phyloP scores from a whole-genome alignment of 2,888 invertebrate genomes.

The Cephus sareptanus region DNA sequence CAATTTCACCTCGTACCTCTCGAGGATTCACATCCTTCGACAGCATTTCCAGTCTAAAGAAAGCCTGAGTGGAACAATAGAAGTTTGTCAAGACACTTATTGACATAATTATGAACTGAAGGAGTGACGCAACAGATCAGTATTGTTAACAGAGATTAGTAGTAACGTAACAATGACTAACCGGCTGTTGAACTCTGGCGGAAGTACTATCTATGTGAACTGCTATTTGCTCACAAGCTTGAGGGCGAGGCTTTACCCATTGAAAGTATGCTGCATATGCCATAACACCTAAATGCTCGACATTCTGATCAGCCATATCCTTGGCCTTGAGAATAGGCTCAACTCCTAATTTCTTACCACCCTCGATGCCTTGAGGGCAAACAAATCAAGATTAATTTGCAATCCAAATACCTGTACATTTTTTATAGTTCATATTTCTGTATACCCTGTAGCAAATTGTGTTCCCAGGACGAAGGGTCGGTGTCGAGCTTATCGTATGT shows the following conservation, averaged over 20 bases:
- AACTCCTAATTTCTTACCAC: conserved; percentile 78
- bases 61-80: conserved; percentile 71
- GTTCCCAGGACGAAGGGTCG: conserved; percentile 84
- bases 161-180: conserved; percentile 64
- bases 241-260: conserved; percentile 87
- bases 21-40: conserved; percentile 77
- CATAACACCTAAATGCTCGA: conserved; percentile 97
- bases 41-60: conserved; percentile 81
- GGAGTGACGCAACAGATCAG: neutral
- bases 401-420: neutral
- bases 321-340: conserved; percentile 91
- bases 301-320: conserved; percentile 94
- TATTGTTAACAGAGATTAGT: neutral
- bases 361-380: conserved; percentile 69
- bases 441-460: conserved; percentile 80
- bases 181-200: conserved; percentile 87
- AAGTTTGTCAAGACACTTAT: neutral
- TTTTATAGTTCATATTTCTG: conserved; percentile 5
- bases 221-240: conserved; percentile 83
- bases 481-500: conserved; percentile 82
- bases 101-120: neutral
- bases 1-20: conserved; percentile 80
- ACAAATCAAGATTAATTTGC: conserved; percentile 9
- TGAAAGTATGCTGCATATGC: conserved; percentile 94
- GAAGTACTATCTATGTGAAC: conserved; percentile 86